A percentile compares a stretch with the other conserved stretches of the same genome.
Evolutionary conservation across 2,888 invertebrate species (phyloP).

Genomic region (Phyllotreta striolata): DNA sequence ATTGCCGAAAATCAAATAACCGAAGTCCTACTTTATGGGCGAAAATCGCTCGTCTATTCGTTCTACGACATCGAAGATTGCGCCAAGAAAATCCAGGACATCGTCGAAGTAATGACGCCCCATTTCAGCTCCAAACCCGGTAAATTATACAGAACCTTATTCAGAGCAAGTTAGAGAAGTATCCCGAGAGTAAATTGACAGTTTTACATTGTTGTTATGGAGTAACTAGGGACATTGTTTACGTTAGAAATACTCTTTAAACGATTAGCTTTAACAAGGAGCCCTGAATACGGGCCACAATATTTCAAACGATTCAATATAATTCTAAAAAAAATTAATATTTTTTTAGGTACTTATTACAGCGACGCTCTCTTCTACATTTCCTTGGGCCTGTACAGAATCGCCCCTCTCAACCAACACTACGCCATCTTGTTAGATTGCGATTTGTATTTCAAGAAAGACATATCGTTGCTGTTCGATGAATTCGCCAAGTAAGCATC

Average conservation of each 20-base stretch:
- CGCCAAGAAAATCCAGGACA: conserved; percentile 67
- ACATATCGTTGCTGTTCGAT: conserved; percentile 70
- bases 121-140: conserved; percentile 75
- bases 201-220: too few relatives aligned
- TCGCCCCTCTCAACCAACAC: conserved; percentile 69
- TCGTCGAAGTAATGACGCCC: conserved; percentile 73
- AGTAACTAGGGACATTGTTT: too few relatives aligned
- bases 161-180: too few relatives aligned
- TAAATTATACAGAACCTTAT: too few relatives aligned
- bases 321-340: conserved; percentile 45
- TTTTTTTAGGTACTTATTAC: conserved; percentile 71
- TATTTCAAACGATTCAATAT: conserved; percentile 6
- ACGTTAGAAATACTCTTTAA: too few relatives aligned
- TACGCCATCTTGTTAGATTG: conserved; percentile 77
- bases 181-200: too few relatives aligned
- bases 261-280: too few relatives aligned
- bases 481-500: conserved; percentile 68
- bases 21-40: conserved; percentile 45
- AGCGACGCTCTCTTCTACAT: conserved; percentile 81
- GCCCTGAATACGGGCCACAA: too few relatives aligned
- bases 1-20: conserved; percentile 63
- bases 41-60: conserved; percentile 60
- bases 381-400: conserved; percentile 75
- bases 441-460: conserved; percentile 76
- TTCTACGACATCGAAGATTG: conserved; percentile 71